phyloP scores from a whole-genome alignment of 2,113 vertebrate genomes.

The Dissostichus mawsoni region DNA sequence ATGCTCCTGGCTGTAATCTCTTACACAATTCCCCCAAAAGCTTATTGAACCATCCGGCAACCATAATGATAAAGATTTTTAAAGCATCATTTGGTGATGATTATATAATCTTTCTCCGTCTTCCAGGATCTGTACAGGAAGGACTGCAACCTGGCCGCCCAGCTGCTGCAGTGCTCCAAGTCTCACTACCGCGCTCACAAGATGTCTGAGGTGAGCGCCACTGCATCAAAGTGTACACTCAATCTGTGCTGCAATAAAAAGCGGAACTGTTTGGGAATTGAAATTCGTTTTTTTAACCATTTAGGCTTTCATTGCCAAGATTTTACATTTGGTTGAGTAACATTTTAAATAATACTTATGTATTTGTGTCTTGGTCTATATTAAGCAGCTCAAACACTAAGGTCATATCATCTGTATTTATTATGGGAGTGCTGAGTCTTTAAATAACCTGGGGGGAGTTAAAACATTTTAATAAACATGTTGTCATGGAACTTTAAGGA shows the following conservation, averaged over 20 bases:
- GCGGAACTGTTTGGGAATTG: not conserved
- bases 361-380: not conserved
- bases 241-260: not conserved
- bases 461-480: not conserved
- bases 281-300: not conserved
- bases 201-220: slow-evolving; percentile 92
- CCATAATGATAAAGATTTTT: slow-evolving; percentile 2
- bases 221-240: not conserved
- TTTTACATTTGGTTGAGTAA: not conserved
- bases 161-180: slow-evolving; percentile 96
- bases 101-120: slow-evolving; percentile 47
- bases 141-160: slow-evolving; percentile 96
- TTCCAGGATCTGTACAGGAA: slow-evolving; percentile 95
- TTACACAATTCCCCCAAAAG: not conserved
- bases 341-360: not conserved
- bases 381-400: not conserved
- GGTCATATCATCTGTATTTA: not conserved
- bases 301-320: not conserved
- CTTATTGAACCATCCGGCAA: not conserved
- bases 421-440: not conserved
- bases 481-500: not conserved
- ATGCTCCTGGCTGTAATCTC: not conserved
- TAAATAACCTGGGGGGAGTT: not conserved
- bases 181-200: slow-evolving; percentile 92
- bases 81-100: slow-evolving; percentile 14